Base-by-base conservation (phyloP, 2,797 vertebrate genomes). In the Pelobates cultripes region DNA sequence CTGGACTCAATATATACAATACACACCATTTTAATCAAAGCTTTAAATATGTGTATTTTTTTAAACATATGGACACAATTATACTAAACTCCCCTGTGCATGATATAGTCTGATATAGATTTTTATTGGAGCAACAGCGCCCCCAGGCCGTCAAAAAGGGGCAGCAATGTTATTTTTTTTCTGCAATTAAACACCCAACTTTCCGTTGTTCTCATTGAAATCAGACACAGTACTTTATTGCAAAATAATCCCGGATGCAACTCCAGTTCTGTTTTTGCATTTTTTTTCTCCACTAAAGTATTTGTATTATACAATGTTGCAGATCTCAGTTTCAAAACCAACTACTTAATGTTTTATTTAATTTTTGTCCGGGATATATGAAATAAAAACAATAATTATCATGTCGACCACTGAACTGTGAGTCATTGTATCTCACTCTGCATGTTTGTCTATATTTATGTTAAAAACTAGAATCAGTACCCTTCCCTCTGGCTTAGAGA, bases 91-190 rank as follows among this genome's bases (percentile, higher is more conserved):
- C 53, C 75, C 67, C 14, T 28, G 77, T 43, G 72, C 7, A 43
- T 42, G 10, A 55, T 69, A 63, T 41, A 64, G n/a, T 3, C n/a
- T 47, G 2, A 78, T 7, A 43, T 7, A 61, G 86, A 4, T 87
- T 82, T 88, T 94, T 90, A 82, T 87, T 94, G 93, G 92, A 96
- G 94, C 94, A 93, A 87, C 93, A 97, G 92, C 95, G 96, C 97
- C 97, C 95, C 94, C 97, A 97, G 82, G 85, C 86, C 79, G 69
- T 76, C 83, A 60, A 14, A 64, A 9, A 82, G 73, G 14, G 90
- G 92, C 6, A 68, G 9, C 0, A 17, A 43, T 12, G 43, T 61
- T 4, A n/a, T 74, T n/a, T 15, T 74, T 41, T 51, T 43, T 10
- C 6, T 7, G 6, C n/a, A 28, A 4, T 40, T 64, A 40, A 28